A percentile compares a stretch with the other conserved stretches of the same genome.
Conservation (phyloP, 2,888 invertebrate genomes). For the Callinectes sapidus region DNA sequence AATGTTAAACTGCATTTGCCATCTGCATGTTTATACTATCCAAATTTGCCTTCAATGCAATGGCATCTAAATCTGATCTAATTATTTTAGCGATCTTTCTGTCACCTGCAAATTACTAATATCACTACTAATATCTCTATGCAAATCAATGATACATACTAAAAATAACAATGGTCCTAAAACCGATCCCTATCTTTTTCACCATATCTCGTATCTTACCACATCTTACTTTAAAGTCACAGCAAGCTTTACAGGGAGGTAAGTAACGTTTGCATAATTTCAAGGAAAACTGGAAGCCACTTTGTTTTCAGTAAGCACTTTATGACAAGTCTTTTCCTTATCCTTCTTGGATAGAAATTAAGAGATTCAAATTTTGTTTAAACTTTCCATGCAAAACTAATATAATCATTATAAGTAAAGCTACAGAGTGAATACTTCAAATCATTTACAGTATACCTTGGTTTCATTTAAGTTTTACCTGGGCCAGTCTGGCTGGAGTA, state of each 20-base stretch:
- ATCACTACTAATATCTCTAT: too few species aligned
- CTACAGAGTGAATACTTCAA: neutral
- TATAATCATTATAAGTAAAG: neutral
- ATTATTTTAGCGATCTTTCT: too few species aligned
- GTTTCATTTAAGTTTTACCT: conserved; percentile 45
- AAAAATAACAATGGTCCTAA: too few species aligned
- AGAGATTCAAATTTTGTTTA: neutral
- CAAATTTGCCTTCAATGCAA: too few species aligned
- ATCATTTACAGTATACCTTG: neutral
- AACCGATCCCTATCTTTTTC: too few species aligned
- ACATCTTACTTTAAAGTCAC: neutral
- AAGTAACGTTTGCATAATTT: neutral
- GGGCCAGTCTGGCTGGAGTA: conserved; percentile 71
- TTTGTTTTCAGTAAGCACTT: neutral
- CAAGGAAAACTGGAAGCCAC: neutral
- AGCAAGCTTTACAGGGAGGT: neutral
- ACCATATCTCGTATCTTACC: neutral
- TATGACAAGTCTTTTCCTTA: neutral
- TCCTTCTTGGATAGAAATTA: neutral
- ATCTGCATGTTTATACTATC: too few species aligned
- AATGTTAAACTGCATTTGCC: too few species aligned
- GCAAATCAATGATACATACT: too few species aligned
- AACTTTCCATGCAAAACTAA: neutral
- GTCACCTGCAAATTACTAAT: too few species aligned
- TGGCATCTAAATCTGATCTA: too few species aligned